Base-by-base conservation (phyloP, 2,797 vertebrate species). In the Helarctos malayanus region DNA sequence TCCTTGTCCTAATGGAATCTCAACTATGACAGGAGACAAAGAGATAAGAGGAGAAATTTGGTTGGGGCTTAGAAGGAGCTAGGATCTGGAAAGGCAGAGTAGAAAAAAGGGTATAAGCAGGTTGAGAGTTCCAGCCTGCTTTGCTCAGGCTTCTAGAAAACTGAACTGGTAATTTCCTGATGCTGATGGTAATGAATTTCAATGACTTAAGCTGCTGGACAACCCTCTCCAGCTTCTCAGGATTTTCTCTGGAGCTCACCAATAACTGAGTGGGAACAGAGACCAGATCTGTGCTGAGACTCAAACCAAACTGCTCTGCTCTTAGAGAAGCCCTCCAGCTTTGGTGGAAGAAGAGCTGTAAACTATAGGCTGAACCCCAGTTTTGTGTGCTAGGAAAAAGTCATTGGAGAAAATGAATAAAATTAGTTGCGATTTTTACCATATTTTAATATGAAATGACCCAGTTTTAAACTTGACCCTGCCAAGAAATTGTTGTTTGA, bases 401-500 rank as follows among this genome's bases (percentile, higher is more conserved):
- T 96, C 49, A 27, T 6, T 87, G 38, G 32, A 81, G 38, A 94
- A 97, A 85, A 80, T 71, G 41, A 49, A 10, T 80, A 86, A 85
- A 89, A 88, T 90, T 56, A 83, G n/a, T 69, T 25, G 15, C 52
- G 14, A 59, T 86, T 87, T 89, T 95, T 59, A 41, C 23, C 32
- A 14, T 68, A 69, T 81, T 91, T 96, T 59, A 94, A 47, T 59
- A 89, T 54, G 18, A 95, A 49, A 94, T 21, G 9, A 85, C 4
- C 8, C 7, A 49, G 19, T 93, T 91, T 97, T 85, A 54, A 83
- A 91, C 35, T 89, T 56, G 25, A 96, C 32, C 32, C 27, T 92
- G 63, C 29, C 21, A 90, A 92, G 65, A 95, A 95, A 78, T 86
- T 81, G 45, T 49, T 93, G 12, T 92, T 86, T 95, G 56, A 84